Conservation (phyloP, 2,797 vertebrate species). For the Luscinia luscinia region DNA sequence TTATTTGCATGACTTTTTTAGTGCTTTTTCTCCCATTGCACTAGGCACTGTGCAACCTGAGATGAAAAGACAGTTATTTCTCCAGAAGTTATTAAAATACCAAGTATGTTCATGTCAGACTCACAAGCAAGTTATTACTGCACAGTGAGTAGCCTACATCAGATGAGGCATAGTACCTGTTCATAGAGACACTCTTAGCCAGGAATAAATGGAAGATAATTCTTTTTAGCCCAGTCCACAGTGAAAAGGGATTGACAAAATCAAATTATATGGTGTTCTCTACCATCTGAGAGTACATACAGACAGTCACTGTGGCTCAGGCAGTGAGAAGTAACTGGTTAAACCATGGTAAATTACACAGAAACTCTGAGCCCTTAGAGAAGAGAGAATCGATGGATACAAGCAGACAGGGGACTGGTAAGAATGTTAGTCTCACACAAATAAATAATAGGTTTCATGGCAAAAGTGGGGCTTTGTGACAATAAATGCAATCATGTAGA, state of each 20-base stretch:
- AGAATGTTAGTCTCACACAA: not conserved
- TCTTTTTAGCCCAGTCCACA: slow-evolving; percentile 1
- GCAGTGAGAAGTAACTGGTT: slow-evolving; percentile 3
- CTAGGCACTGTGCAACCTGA: slow-evolving; percentile 7
- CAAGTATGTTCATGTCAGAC: slow-evolving; percentile 29
- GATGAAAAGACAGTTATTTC: slow-evolving; percentile 21
- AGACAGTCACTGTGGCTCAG: not conserved
- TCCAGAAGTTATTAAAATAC: slow-evolving; percentile 56
- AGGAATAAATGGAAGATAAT: slow-evolving; percentile 14
- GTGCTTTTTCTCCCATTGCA: slow-evolving; percentile 3
- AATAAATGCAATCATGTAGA: not conserved
- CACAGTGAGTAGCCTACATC: slow-evolving; percentile 14
- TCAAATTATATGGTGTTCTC: slow-evolving; percentile 29
- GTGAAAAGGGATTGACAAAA: slow-evolving; percentile 29
- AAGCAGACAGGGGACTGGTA: not conserved
- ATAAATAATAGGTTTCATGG: not conserved
- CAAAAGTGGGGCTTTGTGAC: not conserved
- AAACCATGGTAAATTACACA: slow-evolving; percentile 1
- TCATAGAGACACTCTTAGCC: not conserved
- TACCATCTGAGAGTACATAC: not conserved
- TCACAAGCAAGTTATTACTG: slow-evolving; percentile 57
- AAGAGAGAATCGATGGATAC: not conserved
- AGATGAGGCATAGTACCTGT: not conserved
- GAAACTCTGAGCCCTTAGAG: not conserved
- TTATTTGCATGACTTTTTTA: slow-evolving; percentile 21